phyloP scores from a whole-genome alignment of 2,888 invertebrate genomes.

The Ariolimax columbianus region DNA sequence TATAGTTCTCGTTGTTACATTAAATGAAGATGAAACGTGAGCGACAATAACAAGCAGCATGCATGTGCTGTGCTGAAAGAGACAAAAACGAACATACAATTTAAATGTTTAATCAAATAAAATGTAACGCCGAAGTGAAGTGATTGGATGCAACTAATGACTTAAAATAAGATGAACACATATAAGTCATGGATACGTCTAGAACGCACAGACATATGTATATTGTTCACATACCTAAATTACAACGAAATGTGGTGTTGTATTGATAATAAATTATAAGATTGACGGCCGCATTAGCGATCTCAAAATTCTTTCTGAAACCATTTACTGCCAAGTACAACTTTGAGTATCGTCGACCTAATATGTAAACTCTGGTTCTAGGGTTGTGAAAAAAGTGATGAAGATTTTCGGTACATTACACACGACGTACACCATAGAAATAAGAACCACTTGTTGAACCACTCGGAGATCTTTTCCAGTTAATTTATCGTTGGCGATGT shows the following conservation, averaged over 20 bases:
- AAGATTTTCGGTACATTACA: constrained; percentile 22
- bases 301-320: neutral
- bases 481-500: neutral
- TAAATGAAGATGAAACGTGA: too few relatives aligned
- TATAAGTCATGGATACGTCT: too few relatives aligned
- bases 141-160: too few relatives aligned
- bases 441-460: constrained; percentile 22
- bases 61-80: too few relatives aligned
- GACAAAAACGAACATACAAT: too few relatives aligned
- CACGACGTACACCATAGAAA: neutral
- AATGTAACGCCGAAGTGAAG: too few relatives aligned
- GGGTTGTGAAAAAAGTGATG: neutral
- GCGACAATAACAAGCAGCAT: too few relatives aligned
- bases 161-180: too few relatives aligned
- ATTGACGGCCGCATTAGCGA: neutral
- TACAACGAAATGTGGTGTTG: neutral
- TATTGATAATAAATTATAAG: neutral
- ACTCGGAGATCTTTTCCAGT: constrained; percentile 16
- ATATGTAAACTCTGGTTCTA: neutral
- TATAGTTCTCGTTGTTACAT: too few relatives aligned
- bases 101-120: too few relatives aligned
- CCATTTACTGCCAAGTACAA: neutral
- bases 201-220: too few relatives aligned
- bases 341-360: neutral
- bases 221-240: neutral